Evolutionary conservation across 92 coral and sea anemone species (phyloP).

Genomic region (Siderastrea radians): DNA sequence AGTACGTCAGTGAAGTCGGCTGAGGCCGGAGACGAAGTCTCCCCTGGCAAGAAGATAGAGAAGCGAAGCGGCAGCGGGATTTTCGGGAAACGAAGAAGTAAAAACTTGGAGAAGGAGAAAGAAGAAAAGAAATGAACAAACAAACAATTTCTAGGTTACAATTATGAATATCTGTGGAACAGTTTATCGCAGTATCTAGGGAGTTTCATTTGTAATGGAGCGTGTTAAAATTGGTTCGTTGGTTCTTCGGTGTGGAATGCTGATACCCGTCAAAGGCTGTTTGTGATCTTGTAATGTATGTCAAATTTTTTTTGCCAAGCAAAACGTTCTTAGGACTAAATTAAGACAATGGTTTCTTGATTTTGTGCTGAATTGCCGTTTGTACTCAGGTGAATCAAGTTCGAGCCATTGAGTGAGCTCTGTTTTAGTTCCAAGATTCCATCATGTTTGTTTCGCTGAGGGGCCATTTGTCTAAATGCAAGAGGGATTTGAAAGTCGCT

Average conservation of each 20-base stretch:
- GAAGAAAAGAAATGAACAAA: conserved; percentile 42
- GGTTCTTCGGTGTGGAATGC: conserved; percentile 6
- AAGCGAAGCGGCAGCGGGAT: conserved; percentile 76
- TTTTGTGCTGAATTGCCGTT: neutral
- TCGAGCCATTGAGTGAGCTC: neutral
- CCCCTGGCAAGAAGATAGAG: conserved; percentile 87
- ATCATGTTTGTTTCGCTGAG: neutral
- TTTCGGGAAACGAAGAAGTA: conserved; percentile 87
- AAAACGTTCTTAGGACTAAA: neutral
- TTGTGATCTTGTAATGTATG: conserved; percentile 1
- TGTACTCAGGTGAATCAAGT: neutral
- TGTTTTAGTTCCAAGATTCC: neutral
- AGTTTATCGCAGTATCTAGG: conserved; percentile 31
- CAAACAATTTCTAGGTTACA: conserved; percentile 20
- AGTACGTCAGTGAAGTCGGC: conserved; percentile 57
- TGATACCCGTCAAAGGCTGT: neutral
- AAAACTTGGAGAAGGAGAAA: conserved; percentile 79
- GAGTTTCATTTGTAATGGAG: conserved; percentile 42
- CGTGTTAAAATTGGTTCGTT: conserved; percentile 23
- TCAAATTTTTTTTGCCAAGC: neutral
- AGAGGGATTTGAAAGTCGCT: neutral
- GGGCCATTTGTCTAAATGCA: neutral
- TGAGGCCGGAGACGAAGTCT: conserved; percentile 65
- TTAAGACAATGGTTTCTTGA: conserved; percentile 9
- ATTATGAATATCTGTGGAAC: conserved; percentile 36